These are phyloP conservation scores for Myotis lucifugus DNA, from an alignment of 2,113 vertebrate genomes.

Conservation along the genomic window DNA sequence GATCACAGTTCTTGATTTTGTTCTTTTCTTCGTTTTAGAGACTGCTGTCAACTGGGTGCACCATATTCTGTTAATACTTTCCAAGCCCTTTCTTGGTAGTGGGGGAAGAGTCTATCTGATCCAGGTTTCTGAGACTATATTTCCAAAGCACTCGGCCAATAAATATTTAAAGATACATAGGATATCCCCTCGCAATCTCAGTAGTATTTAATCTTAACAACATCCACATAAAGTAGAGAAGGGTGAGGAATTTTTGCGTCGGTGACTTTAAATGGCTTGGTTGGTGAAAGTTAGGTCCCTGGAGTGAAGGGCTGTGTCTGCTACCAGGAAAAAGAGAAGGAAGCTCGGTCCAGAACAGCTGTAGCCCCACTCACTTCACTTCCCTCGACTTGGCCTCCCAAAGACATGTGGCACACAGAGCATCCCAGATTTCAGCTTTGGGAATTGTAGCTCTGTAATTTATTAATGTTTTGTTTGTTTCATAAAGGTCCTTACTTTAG, in stretches of 20 bases:
- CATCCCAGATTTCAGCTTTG: neutral
- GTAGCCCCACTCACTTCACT: neutral
- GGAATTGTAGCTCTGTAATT: conserved; percentile 27
- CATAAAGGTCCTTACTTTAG: neutral
- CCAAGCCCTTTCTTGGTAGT: neutral
- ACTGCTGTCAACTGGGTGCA: neutral
- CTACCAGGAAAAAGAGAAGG: conserved; percentile 35
- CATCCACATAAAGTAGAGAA: neutral
- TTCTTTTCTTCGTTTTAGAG: neutral
- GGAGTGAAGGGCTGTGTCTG: conserved; percentile 1
- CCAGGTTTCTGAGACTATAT: conserved; percentile 10
- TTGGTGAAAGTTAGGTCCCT: conserved; percentile 50
- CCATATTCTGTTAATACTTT: neutral
- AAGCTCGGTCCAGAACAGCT: conserved; percentile 10
- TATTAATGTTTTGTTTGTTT: conserved; percentile 59
- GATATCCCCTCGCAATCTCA: neutral
- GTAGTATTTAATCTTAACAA: conserved; percentile 27
- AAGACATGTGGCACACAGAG: conserved; percentile 34
- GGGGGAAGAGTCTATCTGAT: neutral
- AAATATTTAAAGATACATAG: neutral
- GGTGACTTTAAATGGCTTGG: conserved; percentile 44
- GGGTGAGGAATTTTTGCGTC: conserved; percentile 16
- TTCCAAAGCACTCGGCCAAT: conserved; percentile 1
- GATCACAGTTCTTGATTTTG: conserved; percentile 6
- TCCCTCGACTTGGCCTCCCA: conserved; percentile 48